These are phyloP conservation scores for Rhagonycha fulva DNA, from an alignment of 2,888 invertebrate genomes.

Conservation along the genomic window DNA sequence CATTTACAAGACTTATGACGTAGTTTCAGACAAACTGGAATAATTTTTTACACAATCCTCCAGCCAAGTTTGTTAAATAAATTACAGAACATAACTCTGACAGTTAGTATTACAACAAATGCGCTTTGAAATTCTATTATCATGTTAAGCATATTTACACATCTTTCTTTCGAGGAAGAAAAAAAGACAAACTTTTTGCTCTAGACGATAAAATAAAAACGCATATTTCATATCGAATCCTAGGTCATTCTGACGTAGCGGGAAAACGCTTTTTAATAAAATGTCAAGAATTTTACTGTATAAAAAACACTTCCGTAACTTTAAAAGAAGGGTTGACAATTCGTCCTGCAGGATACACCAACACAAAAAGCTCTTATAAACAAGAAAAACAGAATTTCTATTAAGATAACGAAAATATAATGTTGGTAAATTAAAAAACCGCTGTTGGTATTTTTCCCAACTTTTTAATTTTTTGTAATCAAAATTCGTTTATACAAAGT, in stretches of 20 bases:
- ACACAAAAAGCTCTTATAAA: background rate
- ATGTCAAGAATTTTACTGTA: slow-evolving; percentile 6
- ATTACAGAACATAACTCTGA: slow-evolving; percentile 6
- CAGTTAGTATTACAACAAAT: slow-evolving; percentile 7
- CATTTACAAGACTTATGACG: slow-evolving; percentile 8
- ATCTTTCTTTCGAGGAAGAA: slow-evolving; percentile 1
- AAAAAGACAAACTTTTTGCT: background rate
- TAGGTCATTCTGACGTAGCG: slow-evolving; percentile 13
- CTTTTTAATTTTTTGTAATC: background rate
- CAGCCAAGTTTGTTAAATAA: slow-evolving; percentile 4
- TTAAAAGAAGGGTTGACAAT: slow-evolving; percentile 16
- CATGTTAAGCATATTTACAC: slow-evolving; percentile 10
- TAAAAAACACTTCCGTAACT: background rate
- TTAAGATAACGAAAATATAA: background rate
- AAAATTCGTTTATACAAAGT: background rate
- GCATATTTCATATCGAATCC: slow-evolving; percentile 12
- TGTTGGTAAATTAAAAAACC: background rate
- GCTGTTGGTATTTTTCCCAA: background rate
- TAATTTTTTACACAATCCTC: slow-evolving; percentile 9
- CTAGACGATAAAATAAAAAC: slow-evolving; percentile 10
- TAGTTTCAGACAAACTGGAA: slow-evolving; percentile 4
- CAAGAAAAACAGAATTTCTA: background rate
- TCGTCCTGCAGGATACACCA: background rate
- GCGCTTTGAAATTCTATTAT: slow-evolving; percentile 10
- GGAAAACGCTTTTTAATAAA: slow-evolving; percentile 3